Evolutionary conservation across 1,140 invertebrate genomes (phyloP).

Genomic region (Bemisia tabaci): DNA sequence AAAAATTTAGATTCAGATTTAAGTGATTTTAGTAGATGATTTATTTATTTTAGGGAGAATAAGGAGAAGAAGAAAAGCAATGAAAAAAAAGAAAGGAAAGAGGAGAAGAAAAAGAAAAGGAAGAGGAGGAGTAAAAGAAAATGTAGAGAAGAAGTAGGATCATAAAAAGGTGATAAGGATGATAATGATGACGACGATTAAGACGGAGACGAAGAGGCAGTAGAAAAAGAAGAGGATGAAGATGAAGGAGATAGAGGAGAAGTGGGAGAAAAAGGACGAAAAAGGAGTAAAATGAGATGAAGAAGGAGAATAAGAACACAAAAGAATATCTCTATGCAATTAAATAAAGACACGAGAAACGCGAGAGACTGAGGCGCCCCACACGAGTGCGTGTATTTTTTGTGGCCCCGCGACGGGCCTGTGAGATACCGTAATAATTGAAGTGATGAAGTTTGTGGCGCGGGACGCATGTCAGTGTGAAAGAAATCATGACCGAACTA

Average conservation of each 20-base stretch:
- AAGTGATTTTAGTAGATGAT: too few relatives aligned
- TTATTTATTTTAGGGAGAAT: too few relatives aligned
- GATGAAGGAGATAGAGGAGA: neutral
- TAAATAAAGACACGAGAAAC: too few relatives aligned
- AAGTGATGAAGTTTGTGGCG: too few relatives aligned
- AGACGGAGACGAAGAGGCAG: neutral
- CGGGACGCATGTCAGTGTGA: too few relatives aligned
- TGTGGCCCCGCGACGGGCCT: too few relatives aligned
- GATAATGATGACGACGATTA: neutral
- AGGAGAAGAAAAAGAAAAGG: slow-evolving; percentile 11
- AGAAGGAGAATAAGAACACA: neutral
- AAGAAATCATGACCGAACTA: too few relatives aligned
- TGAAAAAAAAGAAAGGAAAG: slow-evolving; percentile 7
- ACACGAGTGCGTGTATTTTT: too few relatives aligned
- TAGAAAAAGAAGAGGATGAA: neutral
- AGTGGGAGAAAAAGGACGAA: neutral
- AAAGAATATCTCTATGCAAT: too few relatives aligned
- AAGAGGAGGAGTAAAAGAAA: neutral
- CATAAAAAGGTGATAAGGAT: neutral
- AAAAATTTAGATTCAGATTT: too few relatives aligned
- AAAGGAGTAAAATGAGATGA: neutral
- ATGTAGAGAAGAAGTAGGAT: neutral
- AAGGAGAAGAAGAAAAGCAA: slow-evolving; percentile 3
- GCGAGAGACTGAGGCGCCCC: too few relatives aligned
- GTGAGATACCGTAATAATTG: too few relatives aligned